Evolutionary conservation across 2,113 vertebrate genomes (phyloP), one percentile per base, ranked within the genome.

Genomic region (Formicarius rufipectus): DNA sequence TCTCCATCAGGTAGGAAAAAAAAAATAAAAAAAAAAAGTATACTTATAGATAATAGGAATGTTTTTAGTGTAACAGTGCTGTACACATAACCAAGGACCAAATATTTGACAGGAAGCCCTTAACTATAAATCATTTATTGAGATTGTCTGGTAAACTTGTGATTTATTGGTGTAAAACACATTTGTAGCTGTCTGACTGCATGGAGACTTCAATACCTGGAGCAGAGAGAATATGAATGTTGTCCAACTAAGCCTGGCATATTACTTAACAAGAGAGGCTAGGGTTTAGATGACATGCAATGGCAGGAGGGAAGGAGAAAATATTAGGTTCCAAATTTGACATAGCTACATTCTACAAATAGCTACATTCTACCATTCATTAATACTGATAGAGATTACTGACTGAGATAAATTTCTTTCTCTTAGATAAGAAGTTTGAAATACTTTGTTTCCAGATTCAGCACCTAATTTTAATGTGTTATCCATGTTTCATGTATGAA

Each of bases 401-500:
- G n/a, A 39, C 25, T n/a, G 11, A 71, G 15, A 74, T 13, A 37
- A 14, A 47, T 68, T 72, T 87, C 3, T 67, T 84, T 58, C 23
- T 68, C 33, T 72, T 47, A 21, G 12, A 16, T 8, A 71, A 42
- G 8, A 63, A 8, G 3, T 20, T 82, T 62, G 64, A 67, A 89
- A 35, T 63, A 50, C 10, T 17, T 67, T 73, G 4, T 62, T 91
- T 84, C 25, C 22, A 62, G 8, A 2, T 58, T 25, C 69, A 53
- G 4, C 5, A 63, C 15, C 7, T 75, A 37, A 84, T 91, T 58
- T 77, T 71, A 62, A 28, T n/a, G 21, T 74, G 9, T 13, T 45
- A 11, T 52, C 62, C 0, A 0, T 66, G 6, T 50, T 68, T 27
- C 0, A 0, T 10, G 5, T 27, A 27, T 58, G 2, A 7, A 27